Percentiles rank a stretch among this genome's conserved stretches.
These are phyloP conservation scores for Lagodon rhomboides DNA, from an alignment of 2,797 vertebrate genomes.

Conservation along the genomic window DNA sequence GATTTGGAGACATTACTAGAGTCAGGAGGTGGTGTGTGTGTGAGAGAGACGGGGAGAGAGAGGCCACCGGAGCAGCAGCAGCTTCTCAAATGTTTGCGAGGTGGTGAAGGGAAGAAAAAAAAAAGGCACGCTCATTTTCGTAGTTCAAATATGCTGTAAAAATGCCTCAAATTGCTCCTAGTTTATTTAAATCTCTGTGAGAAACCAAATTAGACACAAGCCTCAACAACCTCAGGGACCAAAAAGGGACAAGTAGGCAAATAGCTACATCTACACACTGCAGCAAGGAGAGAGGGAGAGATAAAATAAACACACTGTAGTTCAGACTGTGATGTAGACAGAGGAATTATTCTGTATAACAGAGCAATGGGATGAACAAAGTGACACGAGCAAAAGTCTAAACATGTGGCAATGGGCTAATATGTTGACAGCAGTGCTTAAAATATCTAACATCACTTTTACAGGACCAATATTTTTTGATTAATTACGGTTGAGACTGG, in stretches of 20 bases:
- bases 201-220: conserved; percentile 74
- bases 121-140: conserved; percentile 54
- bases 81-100: conserved; percentile 69
- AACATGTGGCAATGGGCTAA: background rate
- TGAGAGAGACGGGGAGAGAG: conserved; percentile 1
- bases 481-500: background rate
- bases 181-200: conserved; percentile 77
- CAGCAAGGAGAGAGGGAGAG: conserved; percentile 30
- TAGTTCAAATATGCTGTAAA: conserved; percentile 73
- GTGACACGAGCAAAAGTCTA: background rate
- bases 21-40: background rate
- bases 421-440: background rate
- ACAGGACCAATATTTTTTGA: background rate
- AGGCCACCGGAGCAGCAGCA: conserved; percentile 41
- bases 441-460: background rate
- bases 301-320: conserved; percentile 20
- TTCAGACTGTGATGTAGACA: conserved; percentile 22
- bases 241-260: conserved; percentile 68
- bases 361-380: conserved; percentile 7
- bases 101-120: conserved; percentile 56
- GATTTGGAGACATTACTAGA: conserved; percentile 27
- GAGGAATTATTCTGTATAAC: conserved; percentile 15
- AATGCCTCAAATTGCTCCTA: conserved; percentile 70
- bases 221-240: conserved; percentile 64
- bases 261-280: conserved; percentile 38